phyloP scores from a whole-genome alignment of 2,797 vertebrate genomes.

The Epinephelus malabaricus region DNA sequence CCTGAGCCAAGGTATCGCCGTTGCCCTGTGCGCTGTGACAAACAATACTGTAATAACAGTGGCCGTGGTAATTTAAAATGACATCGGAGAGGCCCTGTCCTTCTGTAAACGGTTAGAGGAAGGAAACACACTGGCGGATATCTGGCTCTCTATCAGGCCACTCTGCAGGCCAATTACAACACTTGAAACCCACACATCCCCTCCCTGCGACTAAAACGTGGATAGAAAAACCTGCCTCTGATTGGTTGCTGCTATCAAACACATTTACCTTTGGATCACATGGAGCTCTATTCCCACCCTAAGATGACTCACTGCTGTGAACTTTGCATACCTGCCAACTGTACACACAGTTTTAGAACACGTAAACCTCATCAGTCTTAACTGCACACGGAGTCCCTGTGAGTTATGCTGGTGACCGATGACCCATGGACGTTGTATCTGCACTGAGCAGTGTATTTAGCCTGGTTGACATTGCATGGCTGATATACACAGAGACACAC shows the following conservation, averaged over 20 bases:
- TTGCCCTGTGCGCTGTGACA: conserved; percentile 51
- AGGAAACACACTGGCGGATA: conserved; percentile 55
- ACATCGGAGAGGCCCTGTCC: conserved; percentile 50
- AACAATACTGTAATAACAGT: conserved; percentile 70
- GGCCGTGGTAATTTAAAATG: conserved; percentile 52
- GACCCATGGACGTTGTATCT: conserved; percentile 45
- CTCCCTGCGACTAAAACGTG: conserved; percentile 30
- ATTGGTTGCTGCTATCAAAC: conserved; percentile 22
- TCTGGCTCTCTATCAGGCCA: conserved; percentile 55
- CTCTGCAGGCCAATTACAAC: conserved; percentile 47
- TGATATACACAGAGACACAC: conserved; percentile 54
- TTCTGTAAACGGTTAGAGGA: conserved; percentile 54
- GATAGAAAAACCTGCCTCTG: not conserved
- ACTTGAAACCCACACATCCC: conserved; percentile 31
- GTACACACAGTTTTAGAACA: conserved; percentile 51
- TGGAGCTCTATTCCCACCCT: not conserved
- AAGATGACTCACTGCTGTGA: conserved; percentile 45
- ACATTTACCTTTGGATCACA: conserved; percentile 22
- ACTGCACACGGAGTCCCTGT: not conserved
- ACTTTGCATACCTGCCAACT: conserved; percentile 50
- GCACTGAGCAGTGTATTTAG: conserved; percentile 31
- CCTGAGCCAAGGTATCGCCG: conserved; percentile 50
- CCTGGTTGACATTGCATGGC: conserved; percentile 55
- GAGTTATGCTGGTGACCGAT: conserved; percentile 9
- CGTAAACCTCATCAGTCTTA: conserved; percentile 28